These are phyloP conservation scores for Tuberolachnus salignus DNA, from an alignment of 2,888 invertebrate species.

Conservation along the genomic window DNA sequence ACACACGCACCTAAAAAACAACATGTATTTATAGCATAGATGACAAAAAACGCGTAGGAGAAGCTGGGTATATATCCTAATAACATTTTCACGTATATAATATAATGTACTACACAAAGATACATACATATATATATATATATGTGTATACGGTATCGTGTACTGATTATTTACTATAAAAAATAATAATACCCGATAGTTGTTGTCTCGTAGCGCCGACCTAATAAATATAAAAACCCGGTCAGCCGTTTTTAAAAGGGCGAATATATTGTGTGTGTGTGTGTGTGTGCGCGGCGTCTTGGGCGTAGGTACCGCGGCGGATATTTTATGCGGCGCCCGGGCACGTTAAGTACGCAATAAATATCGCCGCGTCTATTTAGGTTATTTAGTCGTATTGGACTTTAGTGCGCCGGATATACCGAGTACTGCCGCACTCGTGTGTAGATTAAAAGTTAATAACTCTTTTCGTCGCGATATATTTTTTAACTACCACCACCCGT, in stretches of 20 bases:
- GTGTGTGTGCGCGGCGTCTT: no score
- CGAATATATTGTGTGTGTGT: not conserved
- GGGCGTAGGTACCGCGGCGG: not conserved
- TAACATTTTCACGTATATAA: constrained; percentile 34
- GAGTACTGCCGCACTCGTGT: no score
- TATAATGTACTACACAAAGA: no score
- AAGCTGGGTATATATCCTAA: not conserved
- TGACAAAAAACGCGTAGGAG: constrained; percentile 8
- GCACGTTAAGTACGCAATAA: constrained; percentile 11
- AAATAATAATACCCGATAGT: not conserved
- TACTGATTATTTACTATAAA: no score
- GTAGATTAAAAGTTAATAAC: no score
- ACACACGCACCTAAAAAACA: no score
- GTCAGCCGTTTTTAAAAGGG: constrained; percentile 20
- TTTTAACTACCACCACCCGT: no score
- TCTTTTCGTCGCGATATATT: no score
- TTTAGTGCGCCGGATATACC: no score
- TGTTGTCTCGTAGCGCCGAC: constrained; percentile 23
- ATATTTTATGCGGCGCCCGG: not conserved
- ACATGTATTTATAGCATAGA: no score
- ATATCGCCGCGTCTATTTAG: constrained; percentile 8
- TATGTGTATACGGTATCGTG: no score
- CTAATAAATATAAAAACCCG: constrained; percentile 30
- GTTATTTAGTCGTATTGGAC: not conserved
- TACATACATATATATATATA: no score